A percentile compares a stretch with the other conserved stretches of the same genome.
These are phyloP conservation scores for Ashinkailepas kermadecensis DNA, from an alignment of 2,888 invertebrate species.

Conservation along the genomic window DNA sequence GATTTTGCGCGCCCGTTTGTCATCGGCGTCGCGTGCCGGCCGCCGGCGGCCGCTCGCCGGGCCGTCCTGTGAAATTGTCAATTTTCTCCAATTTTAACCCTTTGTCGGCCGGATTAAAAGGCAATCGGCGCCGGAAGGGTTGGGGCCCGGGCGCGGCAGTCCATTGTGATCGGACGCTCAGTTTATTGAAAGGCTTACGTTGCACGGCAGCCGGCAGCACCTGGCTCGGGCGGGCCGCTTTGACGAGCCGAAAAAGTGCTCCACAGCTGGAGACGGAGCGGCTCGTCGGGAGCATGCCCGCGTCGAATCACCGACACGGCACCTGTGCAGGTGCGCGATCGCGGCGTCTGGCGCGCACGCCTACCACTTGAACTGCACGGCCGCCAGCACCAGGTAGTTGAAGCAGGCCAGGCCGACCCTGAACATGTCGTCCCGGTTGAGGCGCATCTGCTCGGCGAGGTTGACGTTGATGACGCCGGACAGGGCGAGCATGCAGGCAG, in stretches of 20 bases:
- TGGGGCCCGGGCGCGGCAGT: neutral
- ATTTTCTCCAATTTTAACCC: slow-evolving; percentile 20
- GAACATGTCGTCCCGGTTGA: slow-evolving; percentile 15
- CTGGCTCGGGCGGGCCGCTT: neutral
- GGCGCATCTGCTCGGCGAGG: neutral
- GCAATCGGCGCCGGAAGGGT: slow-evolving; percentile 8
- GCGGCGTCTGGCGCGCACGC: neutral
- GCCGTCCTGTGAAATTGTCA: slow-evolving; percentile 11
- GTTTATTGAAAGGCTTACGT: neutral
- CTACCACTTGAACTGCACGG: neutral
- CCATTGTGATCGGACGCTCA: neutral
- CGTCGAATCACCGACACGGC: no score
- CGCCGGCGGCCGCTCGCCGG: neutral
- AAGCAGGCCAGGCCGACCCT: neutral
- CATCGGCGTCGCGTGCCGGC: neutral
- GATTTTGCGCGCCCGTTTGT: neutral
- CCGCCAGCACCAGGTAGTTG: neutral
- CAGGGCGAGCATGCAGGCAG: neutral
- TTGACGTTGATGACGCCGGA: slow-evolving; percentile 20
- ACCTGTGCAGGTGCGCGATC: no score
- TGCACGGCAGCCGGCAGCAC: neutral
- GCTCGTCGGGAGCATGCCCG: neutral
- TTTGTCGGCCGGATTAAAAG: slow-evolving; percentile 9
- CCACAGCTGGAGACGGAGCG: no score
- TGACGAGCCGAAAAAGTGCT: neutral